These are phyloP conservation scores for Brenthis daphne DNA, from an alignment of 2,888 invertebrate genomes.

Conservation along the genomic window DNA sequence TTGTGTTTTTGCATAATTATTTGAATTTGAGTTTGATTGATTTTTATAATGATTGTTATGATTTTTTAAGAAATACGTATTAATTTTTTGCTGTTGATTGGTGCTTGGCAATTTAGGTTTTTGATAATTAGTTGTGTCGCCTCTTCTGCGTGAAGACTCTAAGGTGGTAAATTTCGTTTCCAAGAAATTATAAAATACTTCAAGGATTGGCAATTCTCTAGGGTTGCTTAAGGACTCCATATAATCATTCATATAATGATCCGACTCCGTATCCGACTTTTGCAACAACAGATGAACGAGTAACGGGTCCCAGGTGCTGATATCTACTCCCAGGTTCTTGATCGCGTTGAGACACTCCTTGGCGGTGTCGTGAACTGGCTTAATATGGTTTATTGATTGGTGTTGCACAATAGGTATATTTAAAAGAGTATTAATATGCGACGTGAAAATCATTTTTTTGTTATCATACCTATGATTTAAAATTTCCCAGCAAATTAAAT, in stretches of 20 bases:
- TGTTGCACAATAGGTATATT: conserved; percentile 36
- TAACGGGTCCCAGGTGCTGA: conserved; percentile 36
- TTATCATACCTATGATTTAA: conserved; percentile 41
- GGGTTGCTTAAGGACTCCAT: conserved; percentile 30
- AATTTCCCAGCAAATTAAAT: conserved; percentile 40
- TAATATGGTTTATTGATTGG: conserved; percentile 29
- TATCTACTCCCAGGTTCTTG: conserved; percentile 35
- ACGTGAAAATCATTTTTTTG: conserved; percentile 31
- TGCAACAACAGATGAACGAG: conserved; percentile 36
- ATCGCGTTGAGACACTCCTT: conserved; percentile 40
- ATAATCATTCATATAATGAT: conserved; percentile 34
- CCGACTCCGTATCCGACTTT: conserved; percentile 38
- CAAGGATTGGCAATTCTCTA: conserved; percentile 25
- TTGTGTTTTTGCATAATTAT: background rate
- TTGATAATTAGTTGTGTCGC: conserved; percentile 4
- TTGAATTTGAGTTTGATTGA: background rate
- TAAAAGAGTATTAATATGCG: conserved; percentile 36
- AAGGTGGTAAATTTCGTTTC: conserved; percentile 26
- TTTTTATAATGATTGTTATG: no score
- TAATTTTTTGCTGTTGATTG: background rate
- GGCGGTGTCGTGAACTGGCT: conserved; percentile 36
- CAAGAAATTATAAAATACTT: conserved; percentile 34
- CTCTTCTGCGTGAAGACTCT: conserved; percentile 30
- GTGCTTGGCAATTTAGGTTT: background rate
- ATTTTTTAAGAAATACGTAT: no score